Conservation (phyloP, 53 echinoderm and acorn worm genomes). For the Crossaster papposus region DNA sequence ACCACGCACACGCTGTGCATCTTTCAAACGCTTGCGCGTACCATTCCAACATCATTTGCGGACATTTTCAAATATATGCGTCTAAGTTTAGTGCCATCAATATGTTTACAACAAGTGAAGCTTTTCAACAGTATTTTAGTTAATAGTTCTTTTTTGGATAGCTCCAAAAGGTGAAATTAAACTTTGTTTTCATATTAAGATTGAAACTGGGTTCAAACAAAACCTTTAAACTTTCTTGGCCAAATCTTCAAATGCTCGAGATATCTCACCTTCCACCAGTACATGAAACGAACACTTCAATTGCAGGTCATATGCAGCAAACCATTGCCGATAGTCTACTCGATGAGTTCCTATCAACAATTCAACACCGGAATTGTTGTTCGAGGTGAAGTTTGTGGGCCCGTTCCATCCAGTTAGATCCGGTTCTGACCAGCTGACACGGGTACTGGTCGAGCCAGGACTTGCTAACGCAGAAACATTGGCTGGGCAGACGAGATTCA, state of each 20-base stretch:
- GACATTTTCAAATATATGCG: too few species aligned
- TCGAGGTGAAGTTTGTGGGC: neutral
- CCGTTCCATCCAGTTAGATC: slow-evolving; percentile 17
- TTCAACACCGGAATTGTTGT: neutral
- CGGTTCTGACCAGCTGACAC: slow-evolving; percentile 14
- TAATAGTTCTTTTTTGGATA: too few species aligned
- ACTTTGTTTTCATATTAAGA: neutral
- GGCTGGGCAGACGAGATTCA: slow-evolving; percentile 18
- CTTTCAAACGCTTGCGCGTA: too few species aligned
- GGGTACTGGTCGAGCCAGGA: neutral
- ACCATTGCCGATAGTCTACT: slow-evolving; percentile 16
- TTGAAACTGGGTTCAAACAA: neutral
- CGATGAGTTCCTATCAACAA: slow-evolving; percentile 9
- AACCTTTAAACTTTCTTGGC: neutral
- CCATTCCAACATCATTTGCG: too few species aligned
- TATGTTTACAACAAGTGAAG: too few species aligned
- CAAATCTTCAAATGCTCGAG: neutral
- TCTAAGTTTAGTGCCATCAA: too few species aligned
- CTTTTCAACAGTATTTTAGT: too few species aligned
- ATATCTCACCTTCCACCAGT: neutral
- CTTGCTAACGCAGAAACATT: neutral
- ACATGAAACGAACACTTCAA: neutral
- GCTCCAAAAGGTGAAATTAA: too few species aligned
- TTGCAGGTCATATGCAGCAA: neutral
- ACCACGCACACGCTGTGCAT: neutral